phyloP scores from a whole-genome alignment of 2,797 vertebrate genomes.

The Hybognathus amarus region DNA sequence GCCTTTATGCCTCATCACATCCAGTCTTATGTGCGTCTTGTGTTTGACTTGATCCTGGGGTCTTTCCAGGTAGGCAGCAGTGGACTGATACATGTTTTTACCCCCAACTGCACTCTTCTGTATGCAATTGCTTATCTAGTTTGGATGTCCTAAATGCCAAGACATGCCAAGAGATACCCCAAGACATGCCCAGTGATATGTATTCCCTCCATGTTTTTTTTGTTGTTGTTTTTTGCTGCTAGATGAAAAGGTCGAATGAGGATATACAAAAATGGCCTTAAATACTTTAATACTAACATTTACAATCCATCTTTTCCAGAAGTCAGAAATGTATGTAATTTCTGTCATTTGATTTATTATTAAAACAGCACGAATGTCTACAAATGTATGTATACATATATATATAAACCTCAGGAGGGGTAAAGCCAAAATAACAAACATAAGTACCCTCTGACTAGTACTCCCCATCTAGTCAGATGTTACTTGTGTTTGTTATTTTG shows the following conservation, averaged over 20 bases:
- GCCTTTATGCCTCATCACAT: conserved; percentile 89
- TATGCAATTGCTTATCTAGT: conserved; percentile 36
- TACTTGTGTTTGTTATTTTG: no score
- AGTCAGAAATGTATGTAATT: background rate
- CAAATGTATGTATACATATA: no score
- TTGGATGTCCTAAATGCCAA: conserved; percentile 49
- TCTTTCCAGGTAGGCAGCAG: conserved; percentile 91
- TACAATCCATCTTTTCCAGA: conserved; percentile 4
- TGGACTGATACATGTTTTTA: conserved; percentile 21
- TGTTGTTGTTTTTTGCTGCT: conserved; percentile 19
- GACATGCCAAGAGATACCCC: background rate
- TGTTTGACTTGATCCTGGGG: conserved; percentile 92
- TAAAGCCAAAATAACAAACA: no score
- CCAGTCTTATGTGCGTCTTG: conserved; percentile 80
- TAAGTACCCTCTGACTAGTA: no score
- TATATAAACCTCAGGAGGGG: no score
- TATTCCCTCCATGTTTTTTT: conserved; percentile 36
- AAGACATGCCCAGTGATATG: background rate
- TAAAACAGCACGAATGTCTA: background rate
- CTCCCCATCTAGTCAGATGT: no score
- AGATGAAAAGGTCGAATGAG: conserved; percentile 27
- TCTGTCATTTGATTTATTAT: background rate
- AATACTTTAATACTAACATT: background rate
- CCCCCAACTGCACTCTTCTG: conserved; percentile 8
- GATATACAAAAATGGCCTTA: conserved; percentile 28